Evolutionary conservation across 2,888 invertebrate species (phyloP).

Genomic region (Carterocephalus palaemon): DNA sequence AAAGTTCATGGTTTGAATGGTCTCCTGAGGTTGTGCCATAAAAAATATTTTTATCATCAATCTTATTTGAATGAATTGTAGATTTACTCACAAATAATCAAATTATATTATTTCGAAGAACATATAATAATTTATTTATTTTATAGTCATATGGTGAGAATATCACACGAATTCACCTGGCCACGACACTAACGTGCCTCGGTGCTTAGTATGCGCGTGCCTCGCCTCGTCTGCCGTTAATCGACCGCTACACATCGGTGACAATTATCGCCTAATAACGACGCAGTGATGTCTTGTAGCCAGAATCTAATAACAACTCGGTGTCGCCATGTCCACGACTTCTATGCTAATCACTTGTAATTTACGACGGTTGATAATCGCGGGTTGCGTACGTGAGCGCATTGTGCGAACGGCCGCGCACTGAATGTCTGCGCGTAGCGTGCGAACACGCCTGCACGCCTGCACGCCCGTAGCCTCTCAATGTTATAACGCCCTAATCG

Average conservation of each 20-base stretch:
- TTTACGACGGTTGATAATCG: constrained; percentile 75
- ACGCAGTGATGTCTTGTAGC: constrained; percentile 59
- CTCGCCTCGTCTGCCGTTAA: constrained; percentile 62
- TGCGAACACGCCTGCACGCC: constrained; percentile 34
- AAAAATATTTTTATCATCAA: too few species aligned
- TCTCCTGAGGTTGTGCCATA: too few species aligned
- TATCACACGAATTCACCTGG: constrained; percentile 17
- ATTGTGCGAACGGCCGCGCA: constrained; percentile 54
- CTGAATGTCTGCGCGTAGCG: constrained; percentile 38
- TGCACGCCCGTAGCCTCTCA: constrained; percentile 41
- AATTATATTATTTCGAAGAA: too few species aligned
- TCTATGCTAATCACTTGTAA: constrained; percentile 72
- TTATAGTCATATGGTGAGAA: constrained; percentile 14
- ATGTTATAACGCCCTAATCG: constrained; percentile 56
- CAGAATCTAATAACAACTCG: constrained; percentile 66
- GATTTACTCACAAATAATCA: too few species aligned
- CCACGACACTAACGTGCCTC: constrained; percentile 17
- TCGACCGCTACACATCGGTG: constrained; percentile 68
- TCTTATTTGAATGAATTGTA: too few species aligned
- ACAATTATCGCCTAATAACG: constrained; percentile 75
- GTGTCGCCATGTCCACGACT: constrained; percentile 64
- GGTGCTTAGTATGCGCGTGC: constrained; percentile 57
- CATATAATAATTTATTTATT: too few species aligned
- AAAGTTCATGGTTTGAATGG: too few species aligned
- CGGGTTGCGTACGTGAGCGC: constrained; percentile 72